These are phyloP conservation scores for Coboldia fuscipes DNA, from an alignment of 1,140 invertebrate species.

Conservation along the genomic window DNA sequence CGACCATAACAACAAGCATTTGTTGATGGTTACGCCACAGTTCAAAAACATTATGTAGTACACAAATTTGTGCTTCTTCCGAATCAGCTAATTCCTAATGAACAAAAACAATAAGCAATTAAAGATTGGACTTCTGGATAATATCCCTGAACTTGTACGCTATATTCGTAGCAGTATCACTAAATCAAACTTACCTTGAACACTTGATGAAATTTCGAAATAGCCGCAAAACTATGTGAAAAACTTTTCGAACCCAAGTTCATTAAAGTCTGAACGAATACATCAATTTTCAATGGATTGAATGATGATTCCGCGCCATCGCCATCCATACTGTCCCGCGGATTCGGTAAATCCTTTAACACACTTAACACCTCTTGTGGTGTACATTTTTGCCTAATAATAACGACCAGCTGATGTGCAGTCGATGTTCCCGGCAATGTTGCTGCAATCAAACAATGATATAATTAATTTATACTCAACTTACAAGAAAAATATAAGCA, in stretches of 20 bases:
- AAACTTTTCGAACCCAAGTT: conserved; percentile 91
- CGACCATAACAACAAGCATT: conserved; percentile 89
- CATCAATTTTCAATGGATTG: conserved; percentile 87
- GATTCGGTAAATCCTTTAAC: conserved; percentile 66
- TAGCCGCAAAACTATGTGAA: conserved; percentile 92
- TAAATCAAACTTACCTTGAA: conserved; percentile 44
- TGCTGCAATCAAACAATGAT: conserved; percentile 27
- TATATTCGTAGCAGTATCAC: conserved; percentile 1
- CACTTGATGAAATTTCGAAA: conserved; percentile 89
- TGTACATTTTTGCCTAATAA: conserved; percentile 71
- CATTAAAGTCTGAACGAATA: conserved; percentile 87
- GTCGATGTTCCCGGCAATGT: conserved; percentile 58
- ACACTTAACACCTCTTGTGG: conserved; percentile 80
- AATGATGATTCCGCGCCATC: conserved; percentile 38
- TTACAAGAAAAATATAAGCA: too few relatives aligned
- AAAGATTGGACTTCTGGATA: background rate
- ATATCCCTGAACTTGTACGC: conserved; percentile 1
- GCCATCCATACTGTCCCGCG: conserved; percentile 43
- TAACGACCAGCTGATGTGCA: conserved; percentile 63
- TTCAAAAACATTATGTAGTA: conserved; percentile 82
- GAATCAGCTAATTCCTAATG: conserved; percentile 62
- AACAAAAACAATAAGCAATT: conserved; percentile 4
- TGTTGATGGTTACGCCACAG: conserved; percentile 89
- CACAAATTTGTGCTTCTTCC: conserved; percentile 89
- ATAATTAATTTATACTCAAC: too few relatives aligned